Base-by-base conservation (phyloP, 1,140 invertebrate genomes). In the Teleogryllus occipitalis region DNA sequence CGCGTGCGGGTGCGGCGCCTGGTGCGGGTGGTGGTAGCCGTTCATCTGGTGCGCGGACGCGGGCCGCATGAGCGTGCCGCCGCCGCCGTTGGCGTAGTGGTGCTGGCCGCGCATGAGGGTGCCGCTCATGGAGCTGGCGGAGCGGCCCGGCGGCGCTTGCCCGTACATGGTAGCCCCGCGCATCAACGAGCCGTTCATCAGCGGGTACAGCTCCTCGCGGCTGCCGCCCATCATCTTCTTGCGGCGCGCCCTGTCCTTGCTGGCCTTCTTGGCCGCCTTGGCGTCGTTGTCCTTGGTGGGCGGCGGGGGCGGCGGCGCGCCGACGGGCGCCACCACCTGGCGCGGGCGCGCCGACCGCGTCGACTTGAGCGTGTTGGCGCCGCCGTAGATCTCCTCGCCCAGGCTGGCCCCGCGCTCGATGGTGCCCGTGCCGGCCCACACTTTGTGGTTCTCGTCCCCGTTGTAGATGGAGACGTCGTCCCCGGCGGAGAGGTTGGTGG, bases 361-460 rank as follows among this genome's bases (percentile, higher is more conserved):
- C 74, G 86, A 87, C 8, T 85, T 83, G 82, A 95, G 89, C 22
- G 95, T 94, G 22, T 93, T 91, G 2, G 88, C 90, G 7, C 89
- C 88, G 54, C 94, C 93, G 83, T 96, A 95, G 76, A 90, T 87
- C 74, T 88, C 88, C 82, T 91, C 86, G 76, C 80, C 90, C 27
- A 84, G 88, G 47, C 86, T 90, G 80, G 93, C 91, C 8, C 92
- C 84, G 76, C 76, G 8, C 54, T 65, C 54, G 39, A 77, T 47
- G 8, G 78, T 79, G 73, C 73, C 47, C 8, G 78, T 47, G 12
- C 79, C 79, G 10, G 79, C 79, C 79, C 79, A 97, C 4, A 97
- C 93, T 86, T 98, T 97, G 84, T 97, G 96, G 83, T 97, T 97
- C 84, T 97, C 95, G 83, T 97, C 94, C 0, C 94, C 95, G 83